Conservation (phyloP, 2,797 vertebrate genomes). For the Aplochiton taeniatus region DNA sequence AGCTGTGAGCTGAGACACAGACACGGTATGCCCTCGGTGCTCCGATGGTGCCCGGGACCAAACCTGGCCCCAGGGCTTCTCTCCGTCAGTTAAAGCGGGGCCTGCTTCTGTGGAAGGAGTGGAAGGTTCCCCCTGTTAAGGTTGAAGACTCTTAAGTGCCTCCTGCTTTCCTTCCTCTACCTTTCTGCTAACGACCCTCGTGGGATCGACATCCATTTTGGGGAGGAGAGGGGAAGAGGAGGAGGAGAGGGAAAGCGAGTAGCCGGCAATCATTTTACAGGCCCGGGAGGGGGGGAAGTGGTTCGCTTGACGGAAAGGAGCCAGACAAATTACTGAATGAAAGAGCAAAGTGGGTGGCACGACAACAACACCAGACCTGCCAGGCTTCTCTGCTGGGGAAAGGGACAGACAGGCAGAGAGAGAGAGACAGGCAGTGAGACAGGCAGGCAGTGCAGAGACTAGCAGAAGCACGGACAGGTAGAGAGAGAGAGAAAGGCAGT, state of each 20-base stretch:
- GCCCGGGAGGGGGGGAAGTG: slow-evolving; percentile 79
- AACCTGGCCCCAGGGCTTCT: neutral
- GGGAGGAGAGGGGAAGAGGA: slow-evolving; percentile 51
- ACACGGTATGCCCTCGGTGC: too few species aligned
- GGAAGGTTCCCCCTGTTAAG: slow-evolving; percentile 34
- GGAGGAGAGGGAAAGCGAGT: slow-evolving; percentile 68
- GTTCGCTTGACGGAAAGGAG: slow-evolving; percentile 81
- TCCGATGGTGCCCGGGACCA: too few species aligned
- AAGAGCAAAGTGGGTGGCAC: slow-evolving; percentile 75
- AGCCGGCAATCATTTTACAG: slow-evolving; percentile 84
- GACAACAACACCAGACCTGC: slow-evolving; percentile 28
- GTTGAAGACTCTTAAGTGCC: slow-evolving; percentile 47
- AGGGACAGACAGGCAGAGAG: slow-evolving; percentile 8
- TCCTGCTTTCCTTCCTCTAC: slow-evolving; percentile 48
- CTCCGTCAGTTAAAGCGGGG: slow-evolving; percentile 29
- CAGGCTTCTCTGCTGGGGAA: slow-evolving; percentile 32
- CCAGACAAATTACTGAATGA: slow-evolving; percentile 85
- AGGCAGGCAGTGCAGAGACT: slow-evolving; percentile 44
- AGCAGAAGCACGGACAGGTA: neutral
- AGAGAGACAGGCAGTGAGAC: slow-evolving; percentile 37
- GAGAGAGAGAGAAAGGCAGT: slow-evolving; percentile 34
- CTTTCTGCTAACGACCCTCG: slow-evolving; percentile 64
- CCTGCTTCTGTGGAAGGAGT: neutral
- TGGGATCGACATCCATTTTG: slow-evolving; percentile 77
- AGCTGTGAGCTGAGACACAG: too few species aligned